These are phyloP conservation scores for Osmerus mordax DNA, from an alignment of 2,113 vertebrate species.

Conservation along the genomic window DNA sequence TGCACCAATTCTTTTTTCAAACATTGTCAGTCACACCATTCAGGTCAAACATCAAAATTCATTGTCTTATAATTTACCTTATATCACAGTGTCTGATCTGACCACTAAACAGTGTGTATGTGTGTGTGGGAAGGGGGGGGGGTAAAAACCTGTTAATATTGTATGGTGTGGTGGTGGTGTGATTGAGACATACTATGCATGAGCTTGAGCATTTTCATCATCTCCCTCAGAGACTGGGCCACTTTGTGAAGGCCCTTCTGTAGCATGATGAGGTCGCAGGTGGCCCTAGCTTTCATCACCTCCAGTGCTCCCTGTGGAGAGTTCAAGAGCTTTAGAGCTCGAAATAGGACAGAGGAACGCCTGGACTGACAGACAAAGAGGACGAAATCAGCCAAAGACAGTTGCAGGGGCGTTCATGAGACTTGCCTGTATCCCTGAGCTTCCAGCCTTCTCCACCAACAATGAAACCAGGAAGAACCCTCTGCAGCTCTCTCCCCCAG, in stretches of 20 bases:
- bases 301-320: constrained; percentile 63
- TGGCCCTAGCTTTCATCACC: constrained; percentile 58
- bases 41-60: no score
- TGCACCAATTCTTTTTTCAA: no score
- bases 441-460: constrained; percentile 81
- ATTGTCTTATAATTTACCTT: no score
- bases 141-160: no score
- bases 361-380: not conserved
- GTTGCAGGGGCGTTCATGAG: not conserved
- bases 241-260: constrained; percentile 67
- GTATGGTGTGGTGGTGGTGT: not conserved
- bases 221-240: constrained; percentile 68
- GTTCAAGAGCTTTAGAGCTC: constrained; percentile 1
- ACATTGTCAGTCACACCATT: no score
- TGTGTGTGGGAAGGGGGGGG: no score
- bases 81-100: no score
- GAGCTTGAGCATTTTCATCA: constrained; percentile 63
- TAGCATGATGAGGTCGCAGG: constrained; percentile 48
- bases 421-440: constrained; percentile 76
- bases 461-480: constrained; percentile 82
- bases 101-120: no score
- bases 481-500: constrained; percentile 74
- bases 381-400: constrained; percentile 1
- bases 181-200: constrained; percentile 73
- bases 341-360: not conserved